phyloP scores from a whole-genome alignment of 2,113 vertebrate species.

The Tragulus kanchil region DNA sequence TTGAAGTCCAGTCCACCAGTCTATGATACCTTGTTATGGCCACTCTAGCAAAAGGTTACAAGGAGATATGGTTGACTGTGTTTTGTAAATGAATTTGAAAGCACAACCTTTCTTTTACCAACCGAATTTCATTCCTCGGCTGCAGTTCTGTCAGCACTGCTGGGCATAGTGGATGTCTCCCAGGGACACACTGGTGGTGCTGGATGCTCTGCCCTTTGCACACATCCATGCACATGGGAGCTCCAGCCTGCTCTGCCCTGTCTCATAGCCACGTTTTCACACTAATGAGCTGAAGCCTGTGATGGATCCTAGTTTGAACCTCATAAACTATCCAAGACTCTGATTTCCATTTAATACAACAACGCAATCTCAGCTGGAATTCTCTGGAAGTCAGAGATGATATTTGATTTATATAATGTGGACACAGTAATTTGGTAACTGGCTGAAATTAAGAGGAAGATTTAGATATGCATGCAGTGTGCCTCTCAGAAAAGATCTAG shows the following conservation, averaged over 20 bases:
- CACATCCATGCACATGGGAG: accelerated
- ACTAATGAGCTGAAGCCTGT: background rate
- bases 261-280: background rate
- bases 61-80: background rate
- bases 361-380: background rate
- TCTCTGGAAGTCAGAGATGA: background rate
- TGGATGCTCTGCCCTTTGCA: background rate
- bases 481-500: background rate
- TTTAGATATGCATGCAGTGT: background rate
- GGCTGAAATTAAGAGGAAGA: background rate
- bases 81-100: background rate
- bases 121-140: background rate
- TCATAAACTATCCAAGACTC: background rate
- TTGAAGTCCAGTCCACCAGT: background rate
- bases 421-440: background rate
- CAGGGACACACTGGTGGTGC: accelerated
- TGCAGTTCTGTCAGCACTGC: background rate
- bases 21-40: background rate
- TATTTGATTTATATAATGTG: background rate
- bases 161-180: background rate
- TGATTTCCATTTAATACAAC: background rate
- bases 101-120: background rate
- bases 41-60: accelerated
- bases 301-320: background rate
- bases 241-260: background rate